Evolutionary conservation across 2,113 vertebrate genomes (phyloP), one percentile per base, ranked within the genome.

Genomic region (Upupa epops): DNA sequence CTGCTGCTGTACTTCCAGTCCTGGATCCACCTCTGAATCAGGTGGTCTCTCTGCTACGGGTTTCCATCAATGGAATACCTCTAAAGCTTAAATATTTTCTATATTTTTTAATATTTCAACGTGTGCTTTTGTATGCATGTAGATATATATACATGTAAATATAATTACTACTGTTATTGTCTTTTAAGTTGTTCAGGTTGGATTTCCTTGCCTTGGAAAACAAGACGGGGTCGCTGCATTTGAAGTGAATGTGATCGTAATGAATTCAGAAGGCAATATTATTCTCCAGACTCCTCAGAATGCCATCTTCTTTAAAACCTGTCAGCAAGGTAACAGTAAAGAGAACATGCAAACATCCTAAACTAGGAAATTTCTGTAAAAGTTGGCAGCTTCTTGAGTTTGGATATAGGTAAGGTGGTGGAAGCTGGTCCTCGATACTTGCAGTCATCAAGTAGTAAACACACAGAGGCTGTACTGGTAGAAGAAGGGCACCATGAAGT

Each of bases 261-360:
- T 98, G 98, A 98, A 99, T 87, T 97, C 97, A 59, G 98, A 98
- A 94, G 98, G 98, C 92, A 98, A 97, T 89, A 94, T 98, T 76
- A 97, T 99, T 89, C 98, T 99, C 59, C 97, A 98, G 90, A 99
- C 98, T 0, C 98, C 98, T 49, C 98, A 98, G 64, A 98, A 99
- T 0, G 98, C 98, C 73, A 98, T 99, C 94, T 99, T 99, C 97
- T 99, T 99, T 94, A 99, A 99, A 95, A 98, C 98, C 61, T 99
- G 98, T 79, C 98, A 98, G 82, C 98, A 98, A 98, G 98, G 98
- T 99, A 97, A 97, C 4, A 4, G 26, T 52, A 32, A 71, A 42
- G 9, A 54, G 10, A 36, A 70, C 20, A 7, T 34, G 24, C 54
- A 78, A 52, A 91, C 68, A 37, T 55, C 26, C 61, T 36, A 64